Conservation (phyloP, 2,888 invertebrate genomes). For the Lycophotia porphyrea region DNA sequence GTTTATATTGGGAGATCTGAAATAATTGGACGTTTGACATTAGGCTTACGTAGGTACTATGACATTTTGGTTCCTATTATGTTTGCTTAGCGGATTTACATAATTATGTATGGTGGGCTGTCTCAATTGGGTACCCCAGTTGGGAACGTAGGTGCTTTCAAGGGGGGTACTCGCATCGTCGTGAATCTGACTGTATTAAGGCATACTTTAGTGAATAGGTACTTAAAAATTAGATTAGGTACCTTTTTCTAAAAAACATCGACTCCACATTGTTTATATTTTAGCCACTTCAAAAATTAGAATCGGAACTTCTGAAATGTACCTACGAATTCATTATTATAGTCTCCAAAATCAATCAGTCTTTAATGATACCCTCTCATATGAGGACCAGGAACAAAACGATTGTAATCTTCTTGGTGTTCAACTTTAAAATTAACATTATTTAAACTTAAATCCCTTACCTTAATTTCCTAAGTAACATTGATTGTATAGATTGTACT, state of each 20-base stretch:
- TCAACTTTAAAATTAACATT: not conserved
- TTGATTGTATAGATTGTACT: slow-evolving; percentile 19
- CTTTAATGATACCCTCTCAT: not conserved
- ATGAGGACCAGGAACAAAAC: not conserved
- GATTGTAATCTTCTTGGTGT: not conserved
- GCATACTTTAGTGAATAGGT: not conserved
- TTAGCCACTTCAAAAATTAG: not conserved
- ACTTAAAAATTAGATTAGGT: not conserved
- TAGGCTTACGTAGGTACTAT: not conserved
- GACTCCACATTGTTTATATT: too few species aligned
- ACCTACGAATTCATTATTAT: not conserved
- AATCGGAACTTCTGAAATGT: not conserved
- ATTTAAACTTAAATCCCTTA: slow-evolving; percentile 5
- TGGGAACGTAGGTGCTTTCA: too few species aligned
- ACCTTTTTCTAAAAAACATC: not conserved
- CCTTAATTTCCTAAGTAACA: not conserved
- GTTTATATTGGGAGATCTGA: not conserved
- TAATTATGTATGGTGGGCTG: too few species aligned
- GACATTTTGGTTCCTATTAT: not conserved
- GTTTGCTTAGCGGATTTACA: not conserved
- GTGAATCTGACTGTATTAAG: too few species aligned
- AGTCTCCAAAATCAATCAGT: not conserved
- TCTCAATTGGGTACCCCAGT: too few species aligned
- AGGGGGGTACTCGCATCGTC: too few species aligned
- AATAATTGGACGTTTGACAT: slow-evolving; percentile 14